A percentile compares a stretch with the other conserved stretches of the same genome.
phyloP scores from a whole-genome alignment of 64 coral and sea anemone species.

The Cladopsammia gracilis region DNA sequence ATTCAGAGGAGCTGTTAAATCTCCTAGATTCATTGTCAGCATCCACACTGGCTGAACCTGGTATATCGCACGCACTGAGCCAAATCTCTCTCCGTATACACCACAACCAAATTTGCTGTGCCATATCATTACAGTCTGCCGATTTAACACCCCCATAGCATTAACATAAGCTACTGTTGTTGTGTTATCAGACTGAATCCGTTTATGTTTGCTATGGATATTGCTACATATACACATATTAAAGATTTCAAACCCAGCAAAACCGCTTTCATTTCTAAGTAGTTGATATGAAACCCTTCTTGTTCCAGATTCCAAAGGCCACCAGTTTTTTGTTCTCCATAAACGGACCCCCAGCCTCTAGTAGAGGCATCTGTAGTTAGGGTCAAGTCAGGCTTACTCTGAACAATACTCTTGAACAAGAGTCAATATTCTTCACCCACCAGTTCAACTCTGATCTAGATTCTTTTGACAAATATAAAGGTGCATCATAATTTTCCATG shows the following conservation, averaged over 20 bases:
- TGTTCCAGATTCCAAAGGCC: slow-evolving; percentile 27
- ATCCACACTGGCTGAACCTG: slow-evolving; percentile 12
- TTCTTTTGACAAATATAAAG: background rate
- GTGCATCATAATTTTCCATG: slow-evolving; percentile 37
- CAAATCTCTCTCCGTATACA: slow-evolving; percentile 6
- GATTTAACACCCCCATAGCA: slow-evolving; percentile 16
- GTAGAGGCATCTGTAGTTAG: slow-evolving; percentile 50
- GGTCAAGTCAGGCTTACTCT: slow-evolving; percentile 44
- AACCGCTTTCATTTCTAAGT: slow-evolving; percentile 54
- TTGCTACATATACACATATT: too few relatives aligned
- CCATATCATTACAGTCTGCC: slow-evolving; percentile 14
- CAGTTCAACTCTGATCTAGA: background rate
- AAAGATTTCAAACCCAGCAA: slow-evolving; percentile 12
- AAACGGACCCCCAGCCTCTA: slow-evolving; percentile 44
- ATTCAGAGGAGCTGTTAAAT: slow-evolving; percentile 52
- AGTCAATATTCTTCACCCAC: slow-evolving; percentile 24
- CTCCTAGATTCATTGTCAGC: slow-evolving; percentile 18
- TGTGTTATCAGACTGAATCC: slow-evolving; percentile 41
- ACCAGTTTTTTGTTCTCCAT: background rate
- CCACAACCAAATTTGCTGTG: slow-evolving; percentile 30
- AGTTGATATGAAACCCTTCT: slow-evolving; percentile 6
- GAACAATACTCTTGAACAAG: slow-evolving; percentile 24
- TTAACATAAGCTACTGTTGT: slow-evolving; percentile 40
- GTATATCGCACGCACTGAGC: slow-evolving; percentile 43
- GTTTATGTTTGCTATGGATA: slow-evolving; percentile 19